phyloP scores from a whole-genome alignment of 2,797 vertebrate genomes.

The Gymnoscopelus microlampas region DNA sequence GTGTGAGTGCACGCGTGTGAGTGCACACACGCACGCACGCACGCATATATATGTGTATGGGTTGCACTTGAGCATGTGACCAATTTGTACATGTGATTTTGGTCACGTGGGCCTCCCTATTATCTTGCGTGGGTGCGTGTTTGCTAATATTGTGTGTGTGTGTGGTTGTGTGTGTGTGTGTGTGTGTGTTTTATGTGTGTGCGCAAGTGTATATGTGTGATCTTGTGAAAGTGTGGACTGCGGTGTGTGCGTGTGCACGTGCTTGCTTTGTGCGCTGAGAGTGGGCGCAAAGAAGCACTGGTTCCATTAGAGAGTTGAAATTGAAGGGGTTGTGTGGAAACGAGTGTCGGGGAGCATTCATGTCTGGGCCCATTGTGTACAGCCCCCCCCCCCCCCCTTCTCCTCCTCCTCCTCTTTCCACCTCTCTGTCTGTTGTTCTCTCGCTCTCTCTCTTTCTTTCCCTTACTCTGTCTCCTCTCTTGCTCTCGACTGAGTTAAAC shows the following conservation, averaged over 20 bases:
- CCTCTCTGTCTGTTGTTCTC: constrained; percentile 38
- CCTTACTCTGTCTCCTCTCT: constrained; percentile 42
- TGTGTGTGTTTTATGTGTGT: constrained; percentile 1
- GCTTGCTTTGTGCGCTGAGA: constrained; percentile 55
- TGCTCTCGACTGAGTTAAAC: constrained; percentile 18
- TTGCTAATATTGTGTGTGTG: neutral
- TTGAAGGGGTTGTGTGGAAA: constrained; percentile 79
- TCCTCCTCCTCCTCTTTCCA: constrained; percentile 11
- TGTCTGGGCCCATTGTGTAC: constrained; percentile 76
- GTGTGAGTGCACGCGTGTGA: neutral
- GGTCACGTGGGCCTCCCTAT: too few relatives aligned
- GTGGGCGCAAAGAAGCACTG: constrained; percentile 62
- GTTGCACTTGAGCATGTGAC: too few relatives aligned
- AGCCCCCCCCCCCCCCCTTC: constrained; percentile 35
- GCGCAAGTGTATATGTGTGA: constrained; percentile 13
- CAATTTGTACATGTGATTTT: too few relatives aligned
- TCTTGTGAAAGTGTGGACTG: constrained; percentile 27
- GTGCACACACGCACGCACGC: too few relatives aligned
- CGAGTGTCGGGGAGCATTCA: constrained; percentile 78
- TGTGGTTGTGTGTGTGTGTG: constrained; percentile 4
- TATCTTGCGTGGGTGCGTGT: neutral
- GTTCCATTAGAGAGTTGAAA: constrained; percentile 78
- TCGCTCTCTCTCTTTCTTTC: constrained; percentile 60
- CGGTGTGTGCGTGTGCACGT: neutral
- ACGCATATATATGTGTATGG: too few relatives aligned